Base-by-base conservation (phyloP, 2,888 invertebrate genomes). In the Thereva unica region DNA sequence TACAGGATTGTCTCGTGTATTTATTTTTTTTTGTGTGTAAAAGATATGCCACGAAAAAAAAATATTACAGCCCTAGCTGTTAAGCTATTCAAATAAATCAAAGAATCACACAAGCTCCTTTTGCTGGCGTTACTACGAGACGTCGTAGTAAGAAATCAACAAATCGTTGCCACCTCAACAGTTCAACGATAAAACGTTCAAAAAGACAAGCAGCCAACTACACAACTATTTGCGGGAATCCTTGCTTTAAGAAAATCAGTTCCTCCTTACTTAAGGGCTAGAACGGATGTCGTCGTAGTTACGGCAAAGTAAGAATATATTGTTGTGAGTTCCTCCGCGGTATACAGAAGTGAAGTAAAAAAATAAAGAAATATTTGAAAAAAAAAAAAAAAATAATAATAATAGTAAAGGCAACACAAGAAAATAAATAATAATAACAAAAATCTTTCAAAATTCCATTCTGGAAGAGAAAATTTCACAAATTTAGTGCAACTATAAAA, bases 81-180 rank as follows among this genome's bases (percentile, higher is more conserved):
- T 47, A 8, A 38, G 49, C 47, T 59, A 49, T 47, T 12, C 12
- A n/a, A 8, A 47, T 59, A 47, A 49, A 45, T 47, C 45, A 59
- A 34, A 59, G 47, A n/a, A 59, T 47, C 9, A 47, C 37, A 38
- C 59, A 52, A 47, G 7, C 45, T 35, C 23, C 40, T 55, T 8
- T 35, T 37, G 38, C 38, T 38, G 47, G 38, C 35, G 59, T 59
- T 59, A 59, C 59, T 59, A 59, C 59, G 59, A 59, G 59, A 59
- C 59, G 47, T 41, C 38, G 12, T 59, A 59, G 59, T 59, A 59
- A 59, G 56, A 68, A 66, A 68, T 68, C 67, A 69, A 67, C 69
- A 69, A 69, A 68, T 66, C 67, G 69, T 67, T 65, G 67, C 69
- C 67, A 67, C 55, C 67, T 66, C 68, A 67, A 69, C 68, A 56